phyloP scores from a whole-genome alignment of 2,888 invertebrate genomes.

The Globia sparganii region DNA sequence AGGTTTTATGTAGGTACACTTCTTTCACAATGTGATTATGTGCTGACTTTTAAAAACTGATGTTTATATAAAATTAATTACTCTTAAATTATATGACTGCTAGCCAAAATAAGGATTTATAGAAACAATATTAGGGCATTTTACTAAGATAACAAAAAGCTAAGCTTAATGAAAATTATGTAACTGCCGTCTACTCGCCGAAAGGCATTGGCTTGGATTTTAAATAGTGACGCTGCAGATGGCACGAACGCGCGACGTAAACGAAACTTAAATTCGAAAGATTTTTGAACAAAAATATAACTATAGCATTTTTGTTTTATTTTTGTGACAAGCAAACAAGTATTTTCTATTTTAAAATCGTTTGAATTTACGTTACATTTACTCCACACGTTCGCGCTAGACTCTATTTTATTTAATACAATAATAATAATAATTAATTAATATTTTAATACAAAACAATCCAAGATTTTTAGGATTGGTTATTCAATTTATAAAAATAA shows the following conservation, averaged over 20 bases:
- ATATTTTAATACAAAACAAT: background rate
- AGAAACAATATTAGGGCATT: background rate
- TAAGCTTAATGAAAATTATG: background rate
- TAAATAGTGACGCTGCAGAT: too few species aligned
- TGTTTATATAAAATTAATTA: background rate
- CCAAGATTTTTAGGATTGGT: background rate
- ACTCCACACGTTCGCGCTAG: background rate
- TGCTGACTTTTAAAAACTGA: background rate
- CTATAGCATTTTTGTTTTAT: background rate
- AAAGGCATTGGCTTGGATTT: too few species aligned
- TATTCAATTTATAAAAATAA: background rate
- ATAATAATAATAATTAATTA: too few species aligned
- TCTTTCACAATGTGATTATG: background rate
- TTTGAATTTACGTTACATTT: background rate
- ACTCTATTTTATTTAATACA: background rate
- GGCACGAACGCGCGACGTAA: background rate
- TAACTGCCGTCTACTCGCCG: too few species aligned
- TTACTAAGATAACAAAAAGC: background rate
- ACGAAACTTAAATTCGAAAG: background rate
- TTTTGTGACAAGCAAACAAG: background rate
- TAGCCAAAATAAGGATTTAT: too few species aligned
- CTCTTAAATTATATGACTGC: background rate
- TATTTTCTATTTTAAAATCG: background rate
- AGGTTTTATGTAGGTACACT: background rate
- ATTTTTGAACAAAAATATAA: background rate